Evolutionary conservation across 2,113 vertebrate genomes (phyloP).

Genomic region (Toxotes chatareus): DNA sequence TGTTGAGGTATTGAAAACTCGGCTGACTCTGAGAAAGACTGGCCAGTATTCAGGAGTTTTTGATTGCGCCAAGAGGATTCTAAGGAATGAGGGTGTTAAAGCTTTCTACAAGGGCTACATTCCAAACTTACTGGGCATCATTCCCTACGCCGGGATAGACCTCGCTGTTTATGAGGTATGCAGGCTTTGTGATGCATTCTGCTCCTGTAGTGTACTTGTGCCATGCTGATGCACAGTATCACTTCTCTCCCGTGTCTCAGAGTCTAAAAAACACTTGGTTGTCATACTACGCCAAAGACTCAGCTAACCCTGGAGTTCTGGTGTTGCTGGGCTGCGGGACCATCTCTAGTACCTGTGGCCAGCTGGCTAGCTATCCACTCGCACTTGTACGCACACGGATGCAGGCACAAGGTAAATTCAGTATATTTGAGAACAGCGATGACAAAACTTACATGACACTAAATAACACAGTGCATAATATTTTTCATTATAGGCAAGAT

Average conservation of each 20-base stretch:
- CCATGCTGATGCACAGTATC: too few relatives aligned
- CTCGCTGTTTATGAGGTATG: constrained; percentile 95
- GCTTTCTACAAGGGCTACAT: constrained; percentile 96
- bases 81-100: constrained; percentile 89
- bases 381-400: constrained; percentile 94
- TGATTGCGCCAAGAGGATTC: constrained; percentile 93
- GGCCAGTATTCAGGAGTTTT: constrained; percentile 93
- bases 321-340: constrained; percentile 92
- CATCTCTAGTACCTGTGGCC: constrained; percentile 92
- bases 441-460: neutral
- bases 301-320: constrained; percentile 91
- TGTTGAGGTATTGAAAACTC: constrained; percentile 93
- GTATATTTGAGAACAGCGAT: constrained; percentile 1
- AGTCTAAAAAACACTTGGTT: constrained; percentile 93
- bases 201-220: neutral
- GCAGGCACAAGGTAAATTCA: constrained; percentile 93
- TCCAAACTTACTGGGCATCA: constrained; percentile 94
- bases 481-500: neutral
- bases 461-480: neutral
- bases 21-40: constrained; percentile 93
- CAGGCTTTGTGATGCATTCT: constrained; percentile 1
- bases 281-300: constrained; percentile 88
- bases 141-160: constrained; percentile 96
- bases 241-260: constrained; percentile 69
- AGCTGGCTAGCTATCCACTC: constrained; percentile 93